phyloP scores from a whole-genome alignment of 2,113 vertebrate genomes.

The Odocoileus hemionus region DNA sequence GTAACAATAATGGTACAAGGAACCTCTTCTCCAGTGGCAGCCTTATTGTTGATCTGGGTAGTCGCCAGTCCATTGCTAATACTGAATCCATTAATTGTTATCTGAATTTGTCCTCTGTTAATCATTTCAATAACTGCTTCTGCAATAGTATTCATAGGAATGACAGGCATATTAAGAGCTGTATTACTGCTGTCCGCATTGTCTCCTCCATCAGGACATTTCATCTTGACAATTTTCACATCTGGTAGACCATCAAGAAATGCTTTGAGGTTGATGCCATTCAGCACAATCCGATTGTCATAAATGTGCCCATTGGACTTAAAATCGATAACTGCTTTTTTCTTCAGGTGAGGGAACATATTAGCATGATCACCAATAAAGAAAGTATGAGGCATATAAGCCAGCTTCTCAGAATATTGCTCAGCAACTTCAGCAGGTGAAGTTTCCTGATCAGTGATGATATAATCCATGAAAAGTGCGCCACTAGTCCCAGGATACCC shows the following conservation, averaged over 20 bases:
- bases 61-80: slow-evolving; percentile 98
- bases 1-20: slow-evolving; percentile 98
- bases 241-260: slow-evolving; percentile 98
- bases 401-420: slow-evolving; percentile 98
- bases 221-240: slow-evolving; percentile 99
- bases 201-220: slow-evolving; percentile 93
- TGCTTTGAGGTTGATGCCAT: slow-evolving; percentile 97
- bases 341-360: slow-evolving; percentile 99
- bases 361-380: slow-evolving; percentile 99
- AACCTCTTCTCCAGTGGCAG: slow-evolving; percentile 97
- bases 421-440: slow-evolving; percentile 95
- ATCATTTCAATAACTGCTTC: slow-evolving; percentile 99
- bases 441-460: slow-evolving; percentile 96
- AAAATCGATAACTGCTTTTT: slow-evolving; percentile 99
- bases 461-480: slow-evolving; percentile 98
- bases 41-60: slow-evolving; percentile 99
- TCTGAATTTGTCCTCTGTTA: slow-evolving; percentile 98
- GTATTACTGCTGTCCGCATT: slow-evolving; percentile 85
- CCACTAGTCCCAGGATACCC: slow-evolving; percentile 98
- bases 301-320: slow-evolving; percentile 99
- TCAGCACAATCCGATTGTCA: slow-evolving; percentile 98
- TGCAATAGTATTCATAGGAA: slow-evolving; percentile 99
- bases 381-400: slow-evolving; percentile 98
- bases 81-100: slow-evolving; percentile 97
- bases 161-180: slow-evolving; percentile 95